Percentiles rank a stretch among this genome's conserved stretches.
Evolutionary conservation across 2,797 vertebrate genomes (phyloP).

Genomic region (Macropus fuliginosus): DNA sequence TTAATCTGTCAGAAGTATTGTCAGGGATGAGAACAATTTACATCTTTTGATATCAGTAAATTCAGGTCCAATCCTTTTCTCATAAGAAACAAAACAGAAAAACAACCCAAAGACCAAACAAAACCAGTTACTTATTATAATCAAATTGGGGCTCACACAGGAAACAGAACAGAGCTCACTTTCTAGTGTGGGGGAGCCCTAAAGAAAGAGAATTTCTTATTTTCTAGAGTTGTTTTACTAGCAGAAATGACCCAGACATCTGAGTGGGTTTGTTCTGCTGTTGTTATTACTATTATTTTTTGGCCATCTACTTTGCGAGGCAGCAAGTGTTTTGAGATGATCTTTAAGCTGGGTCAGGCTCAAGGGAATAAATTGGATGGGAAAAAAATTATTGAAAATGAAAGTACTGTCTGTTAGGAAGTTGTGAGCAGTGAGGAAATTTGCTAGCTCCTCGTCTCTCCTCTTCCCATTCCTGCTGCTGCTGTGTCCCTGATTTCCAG

Average conservation of each 20-base stretch:
- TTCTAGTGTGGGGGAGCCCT: background rate
- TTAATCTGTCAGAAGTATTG: background rate
- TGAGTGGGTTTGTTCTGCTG: background rate
- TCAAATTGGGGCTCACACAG: background rate
- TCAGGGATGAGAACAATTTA: background rate
- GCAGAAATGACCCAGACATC: background rate
- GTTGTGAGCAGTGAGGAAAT: slow-evolving; percentile 25
- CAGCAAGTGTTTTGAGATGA: background rate
- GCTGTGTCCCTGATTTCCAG: background rate
- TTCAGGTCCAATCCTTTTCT: background rate
- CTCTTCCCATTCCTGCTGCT: background rate
- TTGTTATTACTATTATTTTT: background rate
- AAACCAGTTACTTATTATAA: background rate
- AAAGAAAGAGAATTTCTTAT: background rate
- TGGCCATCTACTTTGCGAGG: background rate
- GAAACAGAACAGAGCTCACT: background rate
- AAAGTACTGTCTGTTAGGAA: slow-evolving; percentile 3
- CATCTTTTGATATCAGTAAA: slow-evolving; percentile 15
- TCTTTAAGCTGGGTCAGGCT: background rate
- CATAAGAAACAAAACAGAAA: background rate
- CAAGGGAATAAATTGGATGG: slow-evolving; percentile 16
- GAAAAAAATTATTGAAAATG: slow-evolving; percentile 1
- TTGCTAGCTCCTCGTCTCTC: background rate
- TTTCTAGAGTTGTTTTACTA: slow-evolving; percentile 2
- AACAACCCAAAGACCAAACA: background rate